phyloP scores from a whole-genome alignment of 2,797 vertebrate genomes.

The Coranthus polyacanthus region DNA sequence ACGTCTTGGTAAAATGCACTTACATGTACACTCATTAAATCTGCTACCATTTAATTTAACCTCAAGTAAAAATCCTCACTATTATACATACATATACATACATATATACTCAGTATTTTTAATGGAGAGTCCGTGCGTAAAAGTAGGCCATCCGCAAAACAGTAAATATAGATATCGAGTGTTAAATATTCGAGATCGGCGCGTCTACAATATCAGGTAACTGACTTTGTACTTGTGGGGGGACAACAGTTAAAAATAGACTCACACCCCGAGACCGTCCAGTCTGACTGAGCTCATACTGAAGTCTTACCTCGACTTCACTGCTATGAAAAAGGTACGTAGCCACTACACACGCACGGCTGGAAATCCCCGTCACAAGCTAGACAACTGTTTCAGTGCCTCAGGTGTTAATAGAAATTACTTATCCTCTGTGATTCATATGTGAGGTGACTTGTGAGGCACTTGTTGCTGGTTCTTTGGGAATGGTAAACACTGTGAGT shows the following conservation, averaged over 20 bases:
- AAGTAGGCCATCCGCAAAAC: constrained; percentile 58
- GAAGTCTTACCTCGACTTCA: constrained; percentile 73
- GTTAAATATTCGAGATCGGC: constrained; percentile 74
- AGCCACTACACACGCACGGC: constrained; percentile 58
- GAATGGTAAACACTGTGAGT: constrained; percentile 21
- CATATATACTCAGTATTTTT: too few species aligned
- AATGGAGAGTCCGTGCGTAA: constrained; percentile 29
- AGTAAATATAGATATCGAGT: constrained; percentile 78
- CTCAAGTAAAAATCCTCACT: neutral
- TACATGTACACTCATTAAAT: too few species aligned
- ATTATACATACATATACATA: too few species aligned
- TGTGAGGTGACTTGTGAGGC: constrained; percentile 5
- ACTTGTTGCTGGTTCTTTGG: constrained; percentile 19
- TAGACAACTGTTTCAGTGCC: constrained; percentile 49
- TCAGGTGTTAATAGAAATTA: constrained; percentile 21
- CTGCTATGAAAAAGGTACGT: constrained; percentile 82
- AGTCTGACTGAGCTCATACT: constrained; percentile 71
- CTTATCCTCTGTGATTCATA: constrained; percentile 30
- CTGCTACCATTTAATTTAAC: too few species aligned
- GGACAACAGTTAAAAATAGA: constrained; percentile 85
- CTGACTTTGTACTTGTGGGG: constrained; percentile 82
- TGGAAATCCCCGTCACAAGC: constrained; percentile 55
- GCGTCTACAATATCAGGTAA: constrained; percentile 85
- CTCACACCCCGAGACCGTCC: constrained; percentile 71
- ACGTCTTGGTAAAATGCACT: too few species aligned